Evolutionary conservation across 2,797 vertebrate genomes (phyloP), one percentile per base, ranked within the genome.

Genomic region (Setipinna tenuifilis): DNA sequence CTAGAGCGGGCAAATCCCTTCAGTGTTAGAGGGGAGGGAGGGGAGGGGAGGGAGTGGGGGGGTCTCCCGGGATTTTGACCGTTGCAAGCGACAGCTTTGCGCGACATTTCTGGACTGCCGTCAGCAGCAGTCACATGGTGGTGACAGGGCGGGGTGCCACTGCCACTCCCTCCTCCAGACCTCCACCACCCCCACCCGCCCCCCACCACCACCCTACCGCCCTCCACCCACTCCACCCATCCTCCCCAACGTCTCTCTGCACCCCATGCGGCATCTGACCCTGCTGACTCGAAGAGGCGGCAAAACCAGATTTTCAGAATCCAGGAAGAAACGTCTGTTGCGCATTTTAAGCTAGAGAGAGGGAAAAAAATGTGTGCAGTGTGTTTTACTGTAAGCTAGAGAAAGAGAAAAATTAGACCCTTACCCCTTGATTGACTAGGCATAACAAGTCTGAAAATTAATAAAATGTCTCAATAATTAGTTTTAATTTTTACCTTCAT

Each of bases 121-220:
- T 75, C 68, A 75, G 68, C 68, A 75, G 28, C 68, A 75, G 68
- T 75, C 68, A 35, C 68, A 41, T 28, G 31, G 68, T 54, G 68
- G 28, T 35, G 68, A 75, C 31, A 31, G 68, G 31, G 28, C 0
- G 31, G 28, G 28, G 62, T 65, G 23, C 50, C 9, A 9, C 50
- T 54, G 50, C 50, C 50, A 54, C 50, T 14, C 50, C 50, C 50
- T 54, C 50, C 50, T 10, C 50, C 50, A 54, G 50, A 54, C 50
- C 1, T 3, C 50, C 50, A 54, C 9, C 46, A 48, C 3, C 46
- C 10, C 46, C 46, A 48, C 46, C 46, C 46, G 10, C 46, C 50
- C 50, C 50, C 14, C 50, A 54, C 2, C 50, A 3, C 50, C 50
- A 54, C 50, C 50, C 50, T 9, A 14, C 50, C 28, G 1, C 68